Evolutionary conservation across 2,797 vertebrate species (phyloP), one percentile per base, ranked within the genome.

Genomic region (Rhinatrema bivittatum): DNA sequence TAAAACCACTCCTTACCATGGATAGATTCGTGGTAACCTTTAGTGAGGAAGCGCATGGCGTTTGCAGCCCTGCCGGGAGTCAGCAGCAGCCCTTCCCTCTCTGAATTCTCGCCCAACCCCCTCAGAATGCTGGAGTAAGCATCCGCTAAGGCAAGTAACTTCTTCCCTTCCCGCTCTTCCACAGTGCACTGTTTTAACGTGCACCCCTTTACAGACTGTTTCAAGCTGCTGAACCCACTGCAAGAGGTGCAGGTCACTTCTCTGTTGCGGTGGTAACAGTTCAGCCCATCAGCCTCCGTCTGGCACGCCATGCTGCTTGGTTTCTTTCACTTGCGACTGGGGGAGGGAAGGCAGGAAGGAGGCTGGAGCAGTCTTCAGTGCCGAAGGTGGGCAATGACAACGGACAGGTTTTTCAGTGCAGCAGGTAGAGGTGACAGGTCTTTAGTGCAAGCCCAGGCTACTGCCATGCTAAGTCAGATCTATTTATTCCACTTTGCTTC

Each of bases 21-120:
- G 10, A 87, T 46, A 31, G 43, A 78, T 55, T 91, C 86, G 2
- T 82, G 75, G 60, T 91, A 91, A 26, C 89, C 88, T 47, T 88
- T 91, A 55, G 88, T 89, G 41, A 91, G 59, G 56, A 88, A 91
- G 67, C 87, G 86, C 80, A 91, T 88, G 53, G 89, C 85, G 36
- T 79, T 85, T 38, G 87, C 86, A 4, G 89, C 89, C 36, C 89
- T 66, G 10, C 75, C 42, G 9, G 89, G 88, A 4, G 89, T 91
- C 43, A 74, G 75, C 33, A 83, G 47, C 36, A 91, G 74, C 22
- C 88, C 88, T 50, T 88, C 72, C 1, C 89, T 74, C 53, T 78
- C 72, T 6, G 76, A 65, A 70, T 91, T 63, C 56, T 91, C 89
- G 3, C 87, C 89, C 15, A 91, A 67, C 18, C 80, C 79, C 17